Evolutionary conservation across 2,888 invertebrate species (phyloP).

Genomic region (Brenthis daphne): DNA sequence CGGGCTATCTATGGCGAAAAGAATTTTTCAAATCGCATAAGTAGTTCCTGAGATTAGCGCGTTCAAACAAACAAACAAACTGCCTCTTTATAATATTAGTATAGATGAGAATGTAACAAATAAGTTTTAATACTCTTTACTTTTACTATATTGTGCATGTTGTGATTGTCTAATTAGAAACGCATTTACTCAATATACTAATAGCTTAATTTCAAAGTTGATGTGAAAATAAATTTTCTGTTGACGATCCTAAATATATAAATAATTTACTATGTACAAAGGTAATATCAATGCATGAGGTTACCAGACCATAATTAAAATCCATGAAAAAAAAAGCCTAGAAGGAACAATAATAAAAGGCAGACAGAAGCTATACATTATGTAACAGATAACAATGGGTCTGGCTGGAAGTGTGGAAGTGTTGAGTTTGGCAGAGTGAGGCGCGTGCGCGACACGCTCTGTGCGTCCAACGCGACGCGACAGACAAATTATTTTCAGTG

Average conservation of each 20-base stretch:
- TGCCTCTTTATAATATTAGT: too few relatives aligned
- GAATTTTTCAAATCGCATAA: too few relatives aligned
- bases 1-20: too few relatives aligned
- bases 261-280: neutral
- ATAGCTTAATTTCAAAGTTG: neutral
- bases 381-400: slow-evolving; percentile 27
- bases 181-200: too few relatives aligned
- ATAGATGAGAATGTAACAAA: too few relatives aligned
- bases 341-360: slow-evolving; percentile 14
- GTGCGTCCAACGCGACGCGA: slow-evolving; percentile 16
- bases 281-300: neutral
- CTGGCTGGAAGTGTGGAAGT: slow-evolving; percentile 15
- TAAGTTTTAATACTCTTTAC: too few relatives aligned
- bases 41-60: too few relatives aligned
- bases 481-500: slow-evolving; percentile 21
- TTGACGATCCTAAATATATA: neutral
- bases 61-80: too few relatives aligned
- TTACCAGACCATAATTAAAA: slow-evolving; percentile 1
- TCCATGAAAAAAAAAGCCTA: neutral
- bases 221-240: too few relatives aligned
- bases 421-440: slow-evolving; percentile 22
- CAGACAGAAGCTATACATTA: slow-evolving; percentile 22
- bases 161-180: too few relatives aligned
- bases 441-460: slow-evolving; percentile 29
- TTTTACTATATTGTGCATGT: too few relatives aligned